phyloP scores from a whole-genome alignment of 2,888 invertebrate species.

The Habrosyne pyritoides region DNA sequence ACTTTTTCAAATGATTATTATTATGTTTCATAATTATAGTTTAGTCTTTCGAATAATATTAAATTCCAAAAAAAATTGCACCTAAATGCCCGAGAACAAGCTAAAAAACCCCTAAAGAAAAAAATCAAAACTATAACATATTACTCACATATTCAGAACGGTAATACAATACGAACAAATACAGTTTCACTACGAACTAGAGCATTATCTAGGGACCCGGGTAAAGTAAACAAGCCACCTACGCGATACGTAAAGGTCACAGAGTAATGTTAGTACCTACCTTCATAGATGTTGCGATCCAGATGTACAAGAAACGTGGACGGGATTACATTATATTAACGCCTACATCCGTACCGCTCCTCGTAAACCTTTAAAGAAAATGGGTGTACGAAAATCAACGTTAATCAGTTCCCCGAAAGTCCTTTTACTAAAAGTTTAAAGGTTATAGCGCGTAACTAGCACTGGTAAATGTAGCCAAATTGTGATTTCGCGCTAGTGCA shows the following conservation, averaged over 20 bases:
- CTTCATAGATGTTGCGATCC: constrained; percentile 28
- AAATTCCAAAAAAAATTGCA: too few species aligned
- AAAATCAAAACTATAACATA: background rate
- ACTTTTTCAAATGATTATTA: too few species aligned
- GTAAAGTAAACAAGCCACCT: constrained; percentile 31
- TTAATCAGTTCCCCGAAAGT: too few species aligned
- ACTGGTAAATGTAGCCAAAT: too few species aligned
- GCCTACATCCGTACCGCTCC: background rate
- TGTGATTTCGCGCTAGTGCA: too few species aligned
- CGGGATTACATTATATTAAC: background rate
- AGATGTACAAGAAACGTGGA: constrained; percentile 5
- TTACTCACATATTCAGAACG: background rate
- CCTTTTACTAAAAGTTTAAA: background rate
- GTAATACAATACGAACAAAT: background rate
- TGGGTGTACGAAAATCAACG: too few species aligned
- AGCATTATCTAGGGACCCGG: background rate
- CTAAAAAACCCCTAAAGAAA: background rate
- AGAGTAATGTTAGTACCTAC: constrained; percentile 34
- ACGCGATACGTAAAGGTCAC: constrained; percentile 42
- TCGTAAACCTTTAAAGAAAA: too few species aligned
- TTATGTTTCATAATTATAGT: too few species aligned
- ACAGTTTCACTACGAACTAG: background rate
- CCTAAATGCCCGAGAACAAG: too few species aligned
- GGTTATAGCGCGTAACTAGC: too few species aligned
- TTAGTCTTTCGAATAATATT: too few species aligned